These are phyloP conservation scores for Catajapyx aquilonaris DNA, from an alignment of 1,140 invertebrate genomes.

Conservation along the genomic window DNA sequence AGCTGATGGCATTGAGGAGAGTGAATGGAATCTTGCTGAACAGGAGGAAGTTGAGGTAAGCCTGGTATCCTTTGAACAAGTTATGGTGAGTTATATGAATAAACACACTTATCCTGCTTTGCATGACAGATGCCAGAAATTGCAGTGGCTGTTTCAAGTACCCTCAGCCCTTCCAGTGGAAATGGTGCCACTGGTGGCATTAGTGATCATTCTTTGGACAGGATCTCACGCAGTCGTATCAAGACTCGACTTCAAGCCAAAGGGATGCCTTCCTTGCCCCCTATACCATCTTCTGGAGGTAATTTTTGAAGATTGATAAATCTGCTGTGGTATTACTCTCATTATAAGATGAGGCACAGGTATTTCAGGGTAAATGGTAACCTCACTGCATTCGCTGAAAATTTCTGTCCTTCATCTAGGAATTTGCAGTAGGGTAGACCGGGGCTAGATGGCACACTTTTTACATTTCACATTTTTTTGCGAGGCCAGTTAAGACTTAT, in stretches of 20 bases:
- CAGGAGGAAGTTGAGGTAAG: constrained; percentile 38
- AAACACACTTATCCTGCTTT: constrained; percentile 1
- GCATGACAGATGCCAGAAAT: constrained; percentile 7
- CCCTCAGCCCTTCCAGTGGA: constrained; percentile 6
- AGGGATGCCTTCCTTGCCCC: constrained; percentile 12
- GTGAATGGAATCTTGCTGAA: constrained; percentile 39
- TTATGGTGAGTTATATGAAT: neutral
- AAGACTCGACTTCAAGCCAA: constrained; percentile 17
- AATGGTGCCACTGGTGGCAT: constrained; percentile 6
- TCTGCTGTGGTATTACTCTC: too few relatives aligned
- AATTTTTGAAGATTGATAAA: too few relatives aligned
- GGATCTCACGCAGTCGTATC: constrained; percentile 14
- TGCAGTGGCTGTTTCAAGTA: constrained; percentile 6
- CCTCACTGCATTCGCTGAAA: too few relatives aligned
- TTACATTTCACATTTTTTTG: too few relatives aligned
- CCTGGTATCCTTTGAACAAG: too few relatives aligned
- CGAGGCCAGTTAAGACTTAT: too few relatives aligned
- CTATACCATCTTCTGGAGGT: constrained; percentile 13
- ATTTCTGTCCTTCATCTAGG: neutral
- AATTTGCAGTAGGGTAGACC: constrained; percentile 6
- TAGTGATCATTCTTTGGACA: constrained; percentile 8
- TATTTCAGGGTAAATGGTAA: too few relatives aligned
- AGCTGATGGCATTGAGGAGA: constrained; percentile 20
- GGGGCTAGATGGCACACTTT: too few relatives aligned
- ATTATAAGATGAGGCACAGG: too few relatives aligned